phyloP scores from a whole-genome alignment of 2,888 invertebrate species.

The Ferrisia virgata region DNA sequence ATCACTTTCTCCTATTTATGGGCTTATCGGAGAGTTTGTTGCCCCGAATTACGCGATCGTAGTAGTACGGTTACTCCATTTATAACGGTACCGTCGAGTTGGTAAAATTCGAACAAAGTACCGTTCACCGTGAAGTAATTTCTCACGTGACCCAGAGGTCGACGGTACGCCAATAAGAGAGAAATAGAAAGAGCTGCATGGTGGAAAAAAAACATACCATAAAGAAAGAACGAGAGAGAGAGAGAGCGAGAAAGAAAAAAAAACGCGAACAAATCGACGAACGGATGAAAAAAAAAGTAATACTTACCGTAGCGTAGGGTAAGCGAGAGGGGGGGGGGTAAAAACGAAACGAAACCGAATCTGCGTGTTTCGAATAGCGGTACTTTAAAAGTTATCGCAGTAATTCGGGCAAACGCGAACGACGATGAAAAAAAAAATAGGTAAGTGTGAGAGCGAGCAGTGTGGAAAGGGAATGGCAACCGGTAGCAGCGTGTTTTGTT shows the following conservation, averaged over 20 bases:
- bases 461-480: background rate
- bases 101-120: conserved; percentile 30
- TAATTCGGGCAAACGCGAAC: background rate
- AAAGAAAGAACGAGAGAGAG: no score
- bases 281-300: background rate
- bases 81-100: conserved; percentile 6
- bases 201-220: background rate
- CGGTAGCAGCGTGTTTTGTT: background rate
- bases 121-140: conserved; percentile 21
- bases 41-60: conserved; percentile 14
- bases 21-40: background rate
- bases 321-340: background rate
- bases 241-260: background rate
- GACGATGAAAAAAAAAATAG: background rate
- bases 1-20: conserved; percentile 9
- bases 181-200: background rate
- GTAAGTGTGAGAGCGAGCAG: background rate
- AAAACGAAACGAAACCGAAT: background rate
- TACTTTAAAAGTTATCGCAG: background rate
- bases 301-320: no score
- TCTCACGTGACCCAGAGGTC: conserved; percentile 14
- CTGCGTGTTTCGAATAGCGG: conserved; percentile 4
- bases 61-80: conserved; percentile 1
- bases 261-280: background rate
- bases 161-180: background rate